Base-by-base conservation (phyloP, 2,113 vertebrate species). In the Dissostichus mawsoni region DNA sequence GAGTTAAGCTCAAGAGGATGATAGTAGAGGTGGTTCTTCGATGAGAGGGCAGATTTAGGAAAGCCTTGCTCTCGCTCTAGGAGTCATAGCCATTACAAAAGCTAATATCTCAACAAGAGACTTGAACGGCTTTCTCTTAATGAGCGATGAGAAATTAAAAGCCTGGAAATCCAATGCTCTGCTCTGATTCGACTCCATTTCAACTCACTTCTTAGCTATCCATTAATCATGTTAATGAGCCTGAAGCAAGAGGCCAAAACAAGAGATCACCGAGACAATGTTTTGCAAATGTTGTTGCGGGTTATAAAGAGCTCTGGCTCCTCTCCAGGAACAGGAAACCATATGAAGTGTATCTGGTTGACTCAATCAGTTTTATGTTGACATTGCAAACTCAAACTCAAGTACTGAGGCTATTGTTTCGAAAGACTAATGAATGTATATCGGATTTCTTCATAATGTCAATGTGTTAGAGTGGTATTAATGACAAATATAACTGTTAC, bases 141-240 rank as follows among this genome's bases (percentile, higher is more conserved):
- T 69, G 74, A 89, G 51, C 67, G 65, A 82, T 78, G 80, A 63
- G 53, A 82, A 78, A 80, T 80, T 65, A 76, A 87, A 87, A 82
- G 64, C 67, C 64, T 4, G 52, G 69, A 88, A 89, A 69, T 80
- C 36, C 53, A 83, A 53, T 69, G 81, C 52, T 81, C 47, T 72
- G 83, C 72, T 92, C 80, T 68, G 83, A 88, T 69, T 69, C 29
- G 20, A 68, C 76, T 70, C 56, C 78, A 58, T 89, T 88, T 66
- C 63, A 78, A 83, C 87, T 84, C 83, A 72, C 48, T 62, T 77
- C 71, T 85, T 69, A 86, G 73, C 74, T 69, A 64, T 45, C 3
- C 86, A 87, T 92, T 82, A 82, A 89, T 92, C 86, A 90, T 56
- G 44, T 52, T 66, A 85, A 93, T 86, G 57, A 77, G 69, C n/a